Base-by-base conservation (phyloP, 1,140 invertebrate genomes). In the Caerostris darwini region DNA sequence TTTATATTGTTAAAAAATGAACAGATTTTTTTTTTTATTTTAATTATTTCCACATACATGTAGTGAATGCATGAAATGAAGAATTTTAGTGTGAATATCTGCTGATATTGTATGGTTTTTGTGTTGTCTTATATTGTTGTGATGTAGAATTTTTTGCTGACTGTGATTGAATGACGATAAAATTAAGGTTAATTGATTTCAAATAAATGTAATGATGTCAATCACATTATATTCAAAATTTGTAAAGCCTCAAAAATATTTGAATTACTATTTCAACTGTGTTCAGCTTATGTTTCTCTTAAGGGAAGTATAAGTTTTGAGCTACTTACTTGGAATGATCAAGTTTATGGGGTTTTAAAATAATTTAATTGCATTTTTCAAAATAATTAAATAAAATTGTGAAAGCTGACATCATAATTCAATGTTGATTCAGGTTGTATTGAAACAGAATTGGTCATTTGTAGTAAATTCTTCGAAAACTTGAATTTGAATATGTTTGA, bases 221-320 rank as follows among this genome's bases (percentile, higher is more conserved):
- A 14, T 64, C 14, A 17, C 2, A 10, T 14, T 14, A 5, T 14
- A 5, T 14, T 12, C 17, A 17, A 64, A 64, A 64, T 10, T 12
- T 17, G 17, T 61, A 8, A 14, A 64, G 12, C 17, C 17, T 64
- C 5, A 64, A 4, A 12, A 14, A 64, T 64, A 64, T 64, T 64
- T 64, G 14, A 12, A 3, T 61, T 12, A 64, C 10, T 5, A 14
- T 8, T 64, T 19, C 7, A 19, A 8, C 50, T 71, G 50, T n/a
- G 19, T 71, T 71, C 69, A 71, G 50, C 69, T 71, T 71, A 71
- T 71, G 50, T 71, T 71, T 71, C 69, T 50, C 34, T 19, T 71
- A 34, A 34, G 3, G 19, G 69, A 71, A 71, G 10, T 71, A 71
- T 71, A 71, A 71, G 69, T 19, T 50, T 71, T 71, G 69, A 50